phyloP scores from a whole-genome alignment of 2,888 invertebrate genomes.

The Dynastes maya region DNA sequence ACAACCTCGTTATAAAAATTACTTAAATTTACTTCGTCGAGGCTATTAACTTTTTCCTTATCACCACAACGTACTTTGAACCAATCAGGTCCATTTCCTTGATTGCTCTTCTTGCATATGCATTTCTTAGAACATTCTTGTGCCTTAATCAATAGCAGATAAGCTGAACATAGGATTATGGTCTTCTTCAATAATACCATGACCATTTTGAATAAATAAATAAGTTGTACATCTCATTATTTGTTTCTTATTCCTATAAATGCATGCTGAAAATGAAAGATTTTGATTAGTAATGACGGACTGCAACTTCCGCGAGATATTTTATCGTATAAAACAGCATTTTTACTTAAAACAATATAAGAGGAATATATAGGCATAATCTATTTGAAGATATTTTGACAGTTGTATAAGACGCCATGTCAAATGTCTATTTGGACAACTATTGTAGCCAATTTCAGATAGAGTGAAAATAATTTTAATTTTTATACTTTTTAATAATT shows the following conservation, averaged over 20 bases:
- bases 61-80: constrained; percentile 78
- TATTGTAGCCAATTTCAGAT: not conserved
- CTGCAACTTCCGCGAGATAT: not conserved
- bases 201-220: constrained; percentile 51
- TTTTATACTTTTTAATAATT: not conserved
- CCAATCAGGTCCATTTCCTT: constrained; percentile 72
- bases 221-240: constrained; percentile 44
- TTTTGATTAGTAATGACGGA: not conserved
- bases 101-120: constrained; percentile 73
- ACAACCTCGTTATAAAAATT: constrained; percentile 76
- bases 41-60: constrained; percentile 74
- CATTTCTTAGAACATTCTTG: constrained; percentile 73
- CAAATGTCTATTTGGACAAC: not conserved
- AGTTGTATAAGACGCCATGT: constrained; percentile 35
- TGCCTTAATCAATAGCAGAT: constrained; percentile 40
- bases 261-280: constrained; percentile 27
- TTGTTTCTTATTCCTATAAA: constrained; percentile 21
- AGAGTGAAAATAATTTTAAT: not conserved
- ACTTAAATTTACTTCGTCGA: constrained; percentile 77
- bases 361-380: constrained; percentile 29
- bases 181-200: constrained; percentile 48
- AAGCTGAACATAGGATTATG: constrained; percentile 39
- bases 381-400: constrained; percentile 40
- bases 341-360: constrained; percentile 38
- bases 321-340: not conserved